Conservation (phyloP, 2,797 vertebrate species). For the Synaphobranchus kaupii region DNA sequence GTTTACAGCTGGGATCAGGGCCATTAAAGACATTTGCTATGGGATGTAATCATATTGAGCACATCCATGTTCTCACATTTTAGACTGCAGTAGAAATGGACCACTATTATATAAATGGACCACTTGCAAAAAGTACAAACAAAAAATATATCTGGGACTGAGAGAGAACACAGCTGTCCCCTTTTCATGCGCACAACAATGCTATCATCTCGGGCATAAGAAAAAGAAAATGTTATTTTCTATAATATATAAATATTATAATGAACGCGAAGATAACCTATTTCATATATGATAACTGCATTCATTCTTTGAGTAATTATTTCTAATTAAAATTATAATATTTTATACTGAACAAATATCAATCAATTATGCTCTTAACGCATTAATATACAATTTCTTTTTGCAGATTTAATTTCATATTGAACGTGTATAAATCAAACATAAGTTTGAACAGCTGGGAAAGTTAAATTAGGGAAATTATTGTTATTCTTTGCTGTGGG, state of each 20-base stretch:
- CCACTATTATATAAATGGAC: background rate
- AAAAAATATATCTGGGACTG: background rate
- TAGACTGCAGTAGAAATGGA: background rate
- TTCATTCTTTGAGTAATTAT: no score
- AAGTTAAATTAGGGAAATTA: no score
- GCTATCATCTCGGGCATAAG: background rate
- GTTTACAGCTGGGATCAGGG: background rate
- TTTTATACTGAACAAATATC: no score
- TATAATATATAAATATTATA: no score
- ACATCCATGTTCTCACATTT: constrained; percentile 8
- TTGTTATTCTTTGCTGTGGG: no score
- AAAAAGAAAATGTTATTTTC: no score
- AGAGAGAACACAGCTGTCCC: background rate
- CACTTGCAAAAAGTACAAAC: background rate
- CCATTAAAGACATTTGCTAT: constrained; percentile 22
- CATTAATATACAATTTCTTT: no score
- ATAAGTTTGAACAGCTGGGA: no score
- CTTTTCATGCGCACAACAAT: background rate
- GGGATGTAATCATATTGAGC: background rate
- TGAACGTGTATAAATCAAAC: no score
- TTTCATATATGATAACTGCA: no score
- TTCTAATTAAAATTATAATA: background rate
- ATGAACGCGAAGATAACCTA: no score
- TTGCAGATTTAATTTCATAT: no score
- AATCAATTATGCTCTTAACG: background rate